Conservation (phyloP, 2,113 vertebrate species). For the Aegypius monachus region DNA sequence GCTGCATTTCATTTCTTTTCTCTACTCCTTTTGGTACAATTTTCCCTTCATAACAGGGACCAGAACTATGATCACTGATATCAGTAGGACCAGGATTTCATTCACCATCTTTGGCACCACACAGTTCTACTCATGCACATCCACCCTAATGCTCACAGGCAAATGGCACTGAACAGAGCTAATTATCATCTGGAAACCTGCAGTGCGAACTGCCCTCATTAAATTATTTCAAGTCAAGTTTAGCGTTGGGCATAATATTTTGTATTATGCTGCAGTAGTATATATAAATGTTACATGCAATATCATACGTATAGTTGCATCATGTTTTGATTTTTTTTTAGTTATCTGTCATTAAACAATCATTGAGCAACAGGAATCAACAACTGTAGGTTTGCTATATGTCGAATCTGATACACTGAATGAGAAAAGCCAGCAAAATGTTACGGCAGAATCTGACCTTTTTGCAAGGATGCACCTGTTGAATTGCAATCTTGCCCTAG, state of each 20-base stretch:
- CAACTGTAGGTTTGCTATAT: background rate
- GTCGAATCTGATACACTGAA: background rate
- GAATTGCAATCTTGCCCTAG: background rate
- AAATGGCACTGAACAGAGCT: background rate
- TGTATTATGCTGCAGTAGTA: background rate
- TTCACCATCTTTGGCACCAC: background rate
- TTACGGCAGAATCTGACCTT: background rate
- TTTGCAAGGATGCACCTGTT: background rate
- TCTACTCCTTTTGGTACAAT: background rate
- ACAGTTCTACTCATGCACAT: background rate
- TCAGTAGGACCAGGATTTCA: background rate
- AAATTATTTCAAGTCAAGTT: background rate
- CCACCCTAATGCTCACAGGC: background rate
- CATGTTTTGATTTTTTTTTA: background rate
- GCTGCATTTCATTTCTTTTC: background rate
- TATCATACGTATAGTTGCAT: background rate
- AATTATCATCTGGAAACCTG: background rate
- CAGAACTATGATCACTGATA: background rate
- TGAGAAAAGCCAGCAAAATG: background rate
- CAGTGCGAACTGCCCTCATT: background rate
- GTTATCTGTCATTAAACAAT: background rate
- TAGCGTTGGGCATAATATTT: accelerated
- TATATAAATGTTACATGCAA: background rate
- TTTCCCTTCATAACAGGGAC: background rate
- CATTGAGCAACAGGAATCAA: background rate